Percentiles rank a stretch among this genome's conserved stretches.
Evolutionary conservation across 2,113 vertebrate species (phyloP).

Genomic region (Trogon surrucura): DNA sequence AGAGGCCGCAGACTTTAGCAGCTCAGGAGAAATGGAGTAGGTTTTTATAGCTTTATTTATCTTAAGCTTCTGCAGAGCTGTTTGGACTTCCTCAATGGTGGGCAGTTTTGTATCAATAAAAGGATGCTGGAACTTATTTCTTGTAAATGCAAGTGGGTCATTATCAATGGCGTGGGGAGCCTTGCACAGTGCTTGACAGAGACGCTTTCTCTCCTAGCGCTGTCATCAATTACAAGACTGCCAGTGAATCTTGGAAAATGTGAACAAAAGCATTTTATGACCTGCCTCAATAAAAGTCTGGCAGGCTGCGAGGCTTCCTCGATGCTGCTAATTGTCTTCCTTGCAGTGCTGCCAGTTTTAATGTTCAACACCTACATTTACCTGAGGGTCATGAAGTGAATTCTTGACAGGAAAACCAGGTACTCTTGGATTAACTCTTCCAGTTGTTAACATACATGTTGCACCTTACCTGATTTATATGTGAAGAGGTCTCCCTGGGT

Average conservation of each 20-base stretch:
- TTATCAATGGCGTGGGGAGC: slow-evolving; percentile 58
- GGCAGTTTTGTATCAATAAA: slow-evolving; percentile 69
- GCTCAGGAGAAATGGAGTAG: slow-evolving; percentile 65
- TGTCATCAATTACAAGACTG: slow-evolving; percentile 58
- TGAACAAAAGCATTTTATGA: slow-evolving; percentile 62
- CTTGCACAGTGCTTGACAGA: background rate
- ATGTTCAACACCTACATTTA: background rate
- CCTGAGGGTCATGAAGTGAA: background rate
- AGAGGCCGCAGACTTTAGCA: slow-evolving; percentile 71
- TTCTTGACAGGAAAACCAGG: background rate
- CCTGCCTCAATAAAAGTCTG: slow-evolving; percentile 29
- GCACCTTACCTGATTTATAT: rapidly evolving
- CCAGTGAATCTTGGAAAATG: slow-evolving; percentile 56
- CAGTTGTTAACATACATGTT: background rate
- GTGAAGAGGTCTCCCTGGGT: rapidly evolving
- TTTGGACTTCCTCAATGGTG: slow-evolving; percentile 72
- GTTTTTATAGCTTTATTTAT: slow-evolving; percentile 73
- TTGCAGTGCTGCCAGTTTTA: background rate
- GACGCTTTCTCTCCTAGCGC: background rate
- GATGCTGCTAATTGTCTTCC: slow-evolving; percentile 39
- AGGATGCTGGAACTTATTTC: slow-evolving; percentile 67
- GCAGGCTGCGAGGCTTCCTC: slow-evolving; percentile 52
- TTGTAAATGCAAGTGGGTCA: slow-evolving; percentile 68
- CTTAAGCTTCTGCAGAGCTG: slow-evolving; percentile 48
- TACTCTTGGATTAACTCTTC: background rate